Evolutionary conservation across 2,888 invertebrate species (phyloP).

Genomic region (Lepidocyrtinus sp.): DNA sequence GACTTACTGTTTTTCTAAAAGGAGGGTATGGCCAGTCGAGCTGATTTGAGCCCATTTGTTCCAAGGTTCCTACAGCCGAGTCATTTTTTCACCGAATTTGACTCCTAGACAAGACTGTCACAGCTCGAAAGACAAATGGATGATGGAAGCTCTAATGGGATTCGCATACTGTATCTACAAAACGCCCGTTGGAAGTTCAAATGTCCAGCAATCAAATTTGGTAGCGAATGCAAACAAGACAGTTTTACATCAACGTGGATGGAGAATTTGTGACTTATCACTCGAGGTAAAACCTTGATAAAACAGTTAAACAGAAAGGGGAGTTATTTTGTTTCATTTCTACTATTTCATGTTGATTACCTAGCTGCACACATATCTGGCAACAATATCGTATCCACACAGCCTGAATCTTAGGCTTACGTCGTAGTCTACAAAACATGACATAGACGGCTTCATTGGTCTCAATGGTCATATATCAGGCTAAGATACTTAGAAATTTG

Average conservation of each 20-base stretch:
- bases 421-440: conserved; percentile 41
- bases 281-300: conserved; percentile 33
- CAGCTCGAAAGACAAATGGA: conserved; percentile 26
- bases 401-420: conserved; percentile 44
- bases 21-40: not conserved
- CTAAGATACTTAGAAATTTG: conserved; percentile 27
- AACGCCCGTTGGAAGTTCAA: not conserved
- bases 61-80: not conserved
- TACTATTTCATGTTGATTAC: too few relatives aligned
- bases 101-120: not conserved
- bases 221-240: not conserved
- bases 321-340: too few relatives aligned
- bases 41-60: not conserved
- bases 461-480: conserved; percentile 30
- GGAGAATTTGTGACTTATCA: conserved; percentile 36
- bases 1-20: not conserved
- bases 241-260: conserved; percentile 1
- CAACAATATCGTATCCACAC: conserved; percentile 34
- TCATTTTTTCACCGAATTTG: not conserved
- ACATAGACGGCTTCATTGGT: conserved; percentile 50
- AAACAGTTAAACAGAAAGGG: too few relatives aligned
- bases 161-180: conserved; percentile 32
- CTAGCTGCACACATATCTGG: too few relatives aligned
- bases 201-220: not conserved
- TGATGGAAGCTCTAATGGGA: conserved; percentile 19